Conservation (phyloP, 1,140 invertebrate genomes). For the Bacillus rossius region DNA sequence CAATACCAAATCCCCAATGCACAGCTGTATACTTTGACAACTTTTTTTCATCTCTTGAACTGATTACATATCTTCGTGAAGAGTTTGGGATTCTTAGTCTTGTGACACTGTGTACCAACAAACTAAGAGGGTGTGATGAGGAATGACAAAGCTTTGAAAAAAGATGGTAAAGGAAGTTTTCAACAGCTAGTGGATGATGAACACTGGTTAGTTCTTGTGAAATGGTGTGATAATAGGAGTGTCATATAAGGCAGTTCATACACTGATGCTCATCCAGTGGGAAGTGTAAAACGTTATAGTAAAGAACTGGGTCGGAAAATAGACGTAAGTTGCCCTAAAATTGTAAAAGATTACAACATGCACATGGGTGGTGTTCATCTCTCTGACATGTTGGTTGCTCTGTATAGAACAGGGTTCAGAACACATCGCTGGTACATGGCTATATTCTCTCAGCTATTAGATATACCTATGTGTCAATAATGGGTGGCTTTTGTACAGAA, state of each 20-base stretch:
- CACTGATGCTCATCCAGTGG: constrained; percentile 27
- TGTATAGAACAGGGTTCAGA: constrained; percentile 20
- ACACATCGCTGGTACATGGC: constrained; percentile 26
- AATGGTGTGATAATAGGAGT: constrained; percentile 34
- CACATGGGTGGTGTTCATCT: constrained; percentile 31
- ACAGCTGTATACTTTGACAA: constrained; percentile 24
- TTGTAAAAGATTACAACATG: constrained; percentile 26
- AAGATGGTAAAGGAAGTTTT: constrained; percentile 20
- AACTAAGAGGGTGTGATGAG: constrained; percentile 29
- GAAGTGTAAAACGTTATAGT: constrained; percentile 26
- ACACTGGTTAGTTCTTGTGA: constrained; percentile 28
- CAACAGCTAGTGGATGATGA: constrained; percentile 26
- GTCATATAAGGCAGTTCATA: constrained; percentile 35
- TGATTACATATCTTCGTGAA: constrained; percentile 19
- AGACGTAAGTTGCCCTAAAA: constrained; percentile 11
- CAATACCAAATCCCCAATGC: not conserved
- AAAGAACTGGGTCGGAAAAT: constrained; percentile 11
- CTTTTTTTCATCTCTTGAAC: constrained; percentile 21
- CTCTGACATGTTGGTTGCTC: constrained; percentile 21
- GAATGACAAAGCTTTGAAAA: not conserved
- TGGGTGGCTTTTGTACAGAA: constrained; percentile 22
- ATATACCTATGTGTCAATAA: constrained; percentile 20
- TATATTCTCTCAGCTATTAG: constrained; percentile 23
- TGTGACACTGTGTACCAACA: constrained; percentile 25
- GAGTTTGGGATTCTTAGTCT: constrained; percentile 26